phyloP scores from a whole-genome alignment of 2,113 vertebrate species.

The Pithys albifrons region DNA sequence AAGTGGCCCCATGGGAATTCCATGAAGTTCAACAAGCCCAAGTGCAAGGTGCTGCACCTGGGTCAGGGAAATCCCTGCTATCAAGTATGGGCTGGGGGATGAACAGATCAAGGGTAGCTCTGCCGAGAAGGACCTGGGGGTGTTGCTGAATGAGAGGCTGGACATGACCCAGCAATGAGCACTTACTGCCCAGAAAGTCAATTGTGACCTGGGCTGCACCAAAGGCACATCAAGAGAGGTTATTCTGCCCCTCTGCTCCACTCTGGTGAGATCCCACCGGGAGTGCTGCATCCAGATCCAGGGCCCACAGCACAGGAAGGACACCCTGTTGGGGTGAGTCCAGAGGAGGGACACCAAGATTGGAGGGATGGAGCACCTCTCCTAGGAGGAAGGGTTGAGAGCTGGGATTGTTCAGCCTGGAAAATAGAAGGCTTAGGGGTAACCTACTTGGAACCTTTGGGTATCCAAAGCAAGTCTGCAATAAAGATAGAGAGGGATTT shows the following conservation, averaged over 20 bases:
- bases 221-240: not conserved
- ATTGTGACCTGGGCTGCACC: accelerated
- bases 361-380: not conserved
- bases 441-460: not conserved
- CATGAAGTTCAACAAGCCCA: not conserved
- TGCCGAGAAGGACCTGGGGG: accelerated
- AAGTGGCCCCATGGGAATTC: not conserved
- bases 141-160: not conserved
- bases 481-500: not conserved
- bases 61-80: accelerated
- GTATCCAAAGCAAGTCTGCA: not conserved
- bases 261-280: not conserved
- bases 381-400: not conserved
- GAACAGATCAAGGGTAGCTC: accelerated
- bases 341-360: not conserved
- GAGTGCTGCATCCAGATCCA: not conserved
- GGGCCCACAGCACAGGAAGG: not conserved
- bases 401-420: accelerated
- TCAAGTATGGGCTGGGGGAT: not conserved
- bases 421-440: not conserved
- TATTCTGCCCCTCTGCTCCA: not conserved
- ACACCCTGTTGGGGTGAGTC: accelerated
- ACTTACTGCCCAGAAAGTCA: not conserved
- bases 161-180: accelerated
- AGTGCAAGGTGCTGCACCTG: not conserved